phyloP scores from a whole-genome alignment of 2,113 vertebrate species.

The Epinephelus moara region DNA sequence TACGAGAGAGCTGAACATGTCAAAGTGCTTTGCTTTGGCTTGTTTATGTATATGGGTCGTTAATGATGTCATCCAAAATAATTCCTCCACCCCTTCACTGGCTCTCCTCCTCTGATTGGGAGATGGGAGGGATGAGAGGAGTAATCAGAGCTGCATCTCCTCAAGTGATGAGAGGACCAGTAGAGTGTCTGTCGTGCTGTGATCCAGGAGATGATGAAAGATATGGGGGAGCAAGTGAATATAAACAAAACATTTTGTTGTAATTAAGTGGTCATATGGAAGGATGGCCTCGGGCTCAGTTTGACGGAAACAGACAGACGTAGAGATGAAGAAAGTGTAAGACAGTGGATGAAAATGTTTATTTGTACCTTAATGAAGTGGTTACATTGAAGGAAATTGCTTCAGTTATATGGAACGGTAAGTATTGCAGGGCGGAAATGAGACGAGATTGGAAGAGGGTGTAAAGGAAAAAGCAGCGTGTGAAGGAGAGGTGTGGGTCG shows the following conservation, averaged over 20 bases:
- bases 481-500: conserved; percentile 12
- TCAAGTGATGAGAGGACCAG: conserved; percentile 42
- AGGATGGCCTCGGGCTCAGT: background rate
- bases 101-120: conserved; percentile 49
- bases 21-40: conserved; percentile 17
- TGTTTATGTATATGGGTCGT: conserved; percentile 38
- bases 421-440: conserved; percentile 6
- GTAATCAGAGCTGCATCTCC: conserved; percentile 55
- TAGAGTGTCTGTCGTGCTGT: conserved; percentile 3
- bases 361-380: conserved; percentile 4
- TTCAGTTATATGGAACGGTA: conserved; percentile 30
- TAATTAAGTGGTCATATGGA: conserved; percentile 40
- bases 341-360: background rate
- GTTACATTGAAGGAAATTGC: background rate
- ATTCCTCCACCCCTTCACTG: conserved; percentile 16
- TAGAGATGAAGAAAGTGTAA: background rate
- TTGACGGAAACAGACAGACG: background rate
- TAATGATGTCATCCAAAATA: conserved; percentile 44
- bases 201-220: conserved; percentile 33
- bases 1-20: conserved; percentile 1
- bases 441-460: conserved; percentile 16
- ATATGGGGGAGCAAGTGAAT: conserved; percentile 1
- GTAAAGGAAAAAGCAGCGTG: conserved; percentile 4
- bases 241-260: conserved; percentile 28
- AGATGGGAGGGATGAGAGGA: conserved; percentile 31